Evolutionary conservation across 2,797 vertebrate species (phyloP).

Genomic region (Leucoraja ocellata): DNA sequence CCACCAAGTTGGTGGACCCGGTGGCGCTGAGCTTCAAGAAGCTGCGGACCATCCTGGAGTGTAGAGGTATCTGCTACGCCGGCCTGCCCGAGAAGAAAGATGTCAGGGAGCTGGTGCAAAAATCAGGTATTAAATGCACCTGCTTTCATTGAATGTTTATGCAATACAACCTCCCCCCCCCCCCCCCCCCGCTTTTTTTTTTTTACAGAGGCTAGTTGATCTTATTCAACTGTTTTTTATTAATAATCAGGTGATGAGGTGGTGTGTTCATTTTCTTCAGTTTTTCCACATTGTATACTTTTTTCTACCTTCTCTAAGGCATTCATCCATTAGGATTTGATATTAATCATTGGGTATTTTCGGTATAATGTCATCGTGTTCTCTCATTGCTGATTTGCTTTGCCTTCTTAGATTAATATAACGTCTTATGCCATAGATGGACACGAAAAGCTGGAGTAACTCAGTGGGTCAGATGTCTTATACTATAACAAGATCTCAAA

Average conservation of each 20-base stretch:
- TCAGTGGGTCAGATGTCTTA: too few species aligned
- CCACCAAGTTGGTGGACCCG: conserved; percentile 87
- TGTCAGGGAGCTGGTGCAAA: conserved; percentile 81
- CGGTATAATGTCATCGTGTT: not conserved
- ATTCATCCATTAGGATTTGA: not conserved
- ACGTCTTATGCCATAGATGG: too few species aligned
- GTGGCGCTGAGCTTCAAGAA: conserved; percentile 85
- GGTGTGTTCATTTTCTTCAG: not conserved
- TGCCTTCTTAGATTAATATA: not conserved
- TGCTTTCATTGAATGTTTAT: too few species aligned
- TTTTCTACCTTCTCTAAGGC: not conserved
- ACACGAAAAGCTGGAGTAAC: too few species aligned
- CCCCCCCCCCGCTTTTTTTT: not conserved
- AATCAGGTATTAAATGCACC: conserved; percentile 68
- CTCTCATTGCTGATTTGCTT: not conserved
- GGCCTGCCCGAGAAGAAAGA: conserved; percentile 83
- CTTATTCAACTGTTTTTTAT: not conserved
- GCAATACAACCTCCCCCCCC: too few species aligned
- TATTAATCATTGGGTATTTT: not conserved
- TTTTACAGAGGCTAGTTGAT: not conserved
- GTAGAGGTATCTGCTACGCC: conserved; percentile 78
- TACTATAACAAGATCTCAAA: too few species aligned
- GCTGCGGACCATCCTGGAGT: conserved; percentile 85
- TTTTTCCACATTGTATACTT: not conserved
- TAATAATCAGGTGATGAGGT: not conserved